Evolutionary conservation across 2,888 invertebrate genomes (phyloP).

Genomic region (Zhuqinia jingwanae): DNA sequence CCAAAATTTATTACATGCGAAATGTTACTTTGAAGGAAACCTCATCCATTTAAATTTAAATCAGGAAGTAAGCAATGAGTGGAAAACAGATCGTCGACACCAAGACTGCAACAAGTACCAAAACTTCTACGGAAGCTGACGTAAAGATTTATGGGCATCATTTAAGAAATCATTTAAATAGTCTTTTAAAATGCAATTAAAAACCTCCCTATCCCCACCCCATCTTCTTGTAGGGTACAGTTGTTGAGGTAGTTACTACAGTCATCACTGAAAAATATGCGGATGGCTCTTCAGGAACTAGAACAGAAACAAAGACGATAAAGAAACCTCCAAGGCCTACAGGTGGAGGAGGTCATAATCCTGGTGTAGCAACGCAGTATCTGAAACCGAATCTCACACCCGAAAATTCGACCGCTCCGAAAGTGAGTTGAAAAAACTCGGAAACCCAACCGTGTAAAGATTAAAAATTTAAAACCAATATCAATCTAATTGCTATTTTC

Average conservation of each 20-base stretch:
- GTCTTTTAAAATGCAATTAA: constrained; percentile 5
- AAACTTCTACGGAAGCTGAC: constrained; percentile 63
- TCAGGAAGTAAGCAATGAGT: not conserved
- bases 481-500: not conserved
- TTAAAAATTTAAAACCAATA: no score
- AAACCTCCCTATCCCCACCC: no score
- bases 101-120: constrained; percentile 34
- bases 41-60: constrained; percentile 1
- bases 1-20: no score
- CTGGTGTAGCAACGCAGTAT: not conserved
- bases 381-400: constrained; percentile 54
- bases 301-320: constrained; percentile 67
- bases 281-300: constrained; percentile 68
- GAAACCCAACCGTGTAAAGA: no score
- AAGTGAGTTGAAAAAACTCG: no score
- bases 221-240: constrained; percentile 71
- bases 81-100: constrained; percentile 62
- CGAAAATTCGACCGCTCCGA: constrained; percentile 59
- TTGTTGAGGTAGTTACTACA: constrained; percentile 68
- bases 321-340: constrained; percentile 36
- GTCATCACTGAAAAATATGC: constrained; percentile 67
- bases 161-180: no score
- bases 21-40: no score
- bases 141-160: constrained; percentile 53
- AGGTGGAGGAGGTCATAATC: not conserved